Conservation (phyloP, 2,888 invertebrate species). For the Chalcosyrphus nemorum region DNA sequence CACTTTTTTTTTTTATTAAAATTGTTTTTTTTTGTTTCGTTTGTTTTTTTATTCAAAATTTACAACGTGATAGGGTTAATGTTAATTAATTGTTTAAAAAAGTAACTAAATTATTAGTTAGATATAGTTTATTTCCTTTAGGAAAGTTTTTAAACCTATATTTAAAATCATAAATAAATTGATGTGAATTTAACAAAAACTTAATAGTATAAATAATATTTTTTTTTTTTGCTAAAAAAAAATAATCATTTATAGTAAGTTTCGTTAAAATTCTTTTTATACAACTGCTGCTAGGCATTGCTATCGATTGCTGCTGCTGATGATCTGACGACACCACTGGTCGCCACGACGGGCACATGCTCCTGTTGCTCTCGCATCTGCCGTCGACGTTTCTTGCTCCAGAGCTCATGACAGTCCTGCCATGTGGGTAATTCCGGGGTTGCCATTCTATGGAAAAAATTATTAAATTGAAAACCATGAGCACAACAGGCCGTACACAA, state of each 20-base stretch:
- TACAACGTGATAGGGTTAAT: slow-evolving; percentile 43
- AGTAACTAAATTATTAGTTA: slow-evolving; percentile 66
- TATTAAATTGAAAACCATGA: not conserved
- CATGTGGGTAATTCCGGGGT: slow-evolving; percentile 94
- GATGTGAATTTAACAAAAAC: slow-evolving; percentile 55
- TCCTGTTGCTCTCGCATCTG: slow-evolving; percentile 89
- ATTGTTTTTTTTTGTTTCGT: not conserved
- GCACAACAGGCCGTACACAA: no score
- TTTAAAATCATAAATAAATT: slow-evolving; percentile 60
- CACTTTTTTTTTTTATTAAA: slow-evolving; percentile 22
- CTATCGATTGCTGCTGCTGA: slow-evolving; percentile 54
- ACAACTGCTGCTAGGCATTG: slow-evolving; percentile 61
- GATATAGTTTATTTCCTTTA: slow-evolving; percentile 61
- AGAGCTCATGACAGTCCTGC: slow-evolving; percentile 99
- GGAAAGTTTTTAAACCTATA: slow-evolving; percentile 67
- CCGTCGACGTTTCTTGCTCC: slow-evolving; percentile 97
- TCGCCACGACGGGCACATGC: slow-evolving; percentile 74
- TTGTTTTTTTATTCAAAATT: slow-evolving; percentile 55
- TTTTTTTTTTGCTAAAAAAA: slow-evolving; percentile 32
- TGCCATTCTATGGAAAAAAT: slow-evolving; percentile 86
- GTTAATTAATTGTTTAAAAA: slow-evolving; percentile 12
- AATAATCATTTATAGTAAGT: slow-evolving; percentile 56
- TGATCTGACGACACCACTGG: slow-evolving; percentile 17
- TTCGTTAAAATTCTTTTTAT: slow-evolving; percentile 63
- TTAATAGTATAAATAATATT: slow-evolving; percentile 29